Percentiles rank a stretch among this genome's conserved stretches.
These are phyloP conservation scores for Troides helena DNA, from an alignment of 2,888 invertebrate genomes.

Conservation along the genomic window DNA sequence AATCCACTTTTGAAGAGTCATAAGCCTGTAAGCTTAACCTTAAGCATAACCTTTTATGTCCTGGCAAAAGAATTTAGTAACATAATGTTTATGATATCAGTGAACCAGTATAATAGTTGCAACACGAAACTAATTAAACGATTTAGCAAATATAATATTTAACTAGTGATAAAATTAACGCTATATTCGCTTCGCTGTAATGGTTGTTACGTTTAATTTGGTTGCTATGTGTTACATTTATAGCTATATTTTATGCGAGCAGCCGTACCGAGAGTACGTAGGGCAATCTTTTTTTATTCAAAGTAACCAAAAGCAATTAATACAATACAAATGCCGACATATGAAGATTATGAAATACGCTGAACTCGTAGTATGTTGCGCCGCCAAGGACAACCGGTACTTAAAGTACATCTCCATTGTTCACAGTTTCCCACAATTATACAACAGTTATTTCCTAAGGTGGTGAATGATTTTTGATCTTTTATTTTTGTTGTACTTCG, in stretches of 20 bases:
- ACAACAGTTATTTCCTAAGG: conserved; percentile 11
- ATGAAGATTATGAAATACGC: conserved; percentile 1
- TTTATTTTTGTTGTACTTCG: conserved; percentile 41
- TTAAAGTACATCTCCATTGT: conserved; percentile 38
- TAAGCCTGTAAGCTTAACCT: too few species aligned
- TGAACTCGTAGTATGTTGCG: background rate
- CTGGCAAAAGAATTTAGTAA: too few species aligned
- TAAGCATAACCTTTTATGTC: too few species aligned
- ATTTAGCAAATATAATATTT: too few species aligned
- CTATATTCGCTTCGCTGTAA: too few species aligned
- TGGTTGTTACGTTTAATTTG: too few species aligned
- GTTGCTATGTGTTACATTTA: too few species aligned
- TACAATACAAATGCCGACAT: background rate
- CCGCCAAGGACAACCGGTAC: conserved; percentile 40
- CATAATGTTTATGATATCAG: too few species aligned
- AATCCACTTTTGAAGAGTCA: background rate
- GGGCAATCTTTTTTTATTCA: background rate
- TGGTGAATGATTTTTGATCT: conserved; percentile 32
- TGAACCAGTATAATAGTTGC: too few species aligned
- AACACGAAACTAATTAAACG: too few species aligned
- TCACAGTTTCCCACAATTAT: conserved; percentile 43
- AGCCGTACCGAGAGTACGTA: background rate
- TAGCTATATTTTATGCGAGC: background rate
- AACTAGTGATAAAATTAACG: too few species aligned
- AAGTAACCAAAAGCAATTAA: background rate